Evolutionary conservation across 1,140 invertebrate species (phyloP).

Genomic region (Brachionus angularis): DNA sequence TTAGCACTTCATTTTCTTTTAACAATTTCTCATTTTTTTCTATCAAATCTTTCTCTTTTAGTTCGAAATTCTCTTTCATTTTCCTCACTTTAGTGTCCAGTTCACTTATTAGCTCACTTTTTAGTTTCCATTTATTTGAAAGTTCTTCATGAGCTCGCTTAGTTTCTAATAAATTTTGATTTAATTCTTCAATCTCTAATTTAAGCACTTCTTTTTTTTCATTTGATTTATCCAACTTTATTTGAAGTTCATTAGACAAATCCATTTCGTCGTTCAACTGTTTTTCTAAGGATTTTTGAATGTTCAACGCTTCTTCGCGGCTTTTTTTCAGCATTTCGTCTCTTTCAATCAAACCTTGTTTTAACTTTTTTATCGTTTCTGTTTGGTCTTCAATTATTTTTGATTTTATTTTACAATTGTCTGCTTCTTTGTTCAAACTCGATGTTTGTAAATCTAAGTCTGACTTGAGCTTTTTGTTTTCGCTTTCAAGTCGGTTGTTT

Average conservation of each 20-base stretch:
- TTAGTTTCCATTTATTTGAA: slow-evolving; percentile 32
- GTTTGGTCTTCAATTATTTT: slow-evolving; percentile 41
- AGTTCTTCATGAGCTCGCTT: slow-evolving; percentile 36
- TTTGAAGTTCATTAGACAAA: slow-evolving; percentile 24
- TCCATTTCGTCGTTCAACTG: slow-evolving; percentile 42
- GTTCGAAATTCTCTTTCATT: slow-evolving; percentile 39
- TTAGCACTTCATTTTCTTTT: slow-evolving; percentile 17
- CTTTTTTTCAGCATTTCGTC: slow-evolving; percentile 18
- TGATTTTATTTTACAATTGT: slow-evolving; percentile 35
- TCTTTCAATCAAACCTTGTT: slow-evolving; percentile 21
- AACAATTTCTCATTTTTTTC: background rate
- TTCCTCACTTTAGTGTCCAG: slow-evolving; percentile 29
- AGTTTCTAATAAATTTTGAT: background rate
- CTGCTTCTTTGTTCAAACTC: background rate
- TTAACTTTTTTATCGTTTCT: slow-evolving; percentile 37
- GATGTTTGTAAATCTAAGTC: background rate
- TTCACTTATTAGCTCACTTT: slow-evolving; percentile 22
- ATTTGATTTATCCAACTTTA: slow-evolving; percentile 27
- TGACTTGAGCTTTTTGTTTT: slow-evolving; percentile 20
- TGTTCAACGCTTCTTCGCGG: slow-evolving; percentile 5
- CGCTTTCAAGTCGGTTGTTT: slow-evolving; percentile 25
- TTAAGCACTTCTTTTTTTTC: slow-evolving; percentile 32
- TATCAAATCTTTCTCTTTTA: background rate
- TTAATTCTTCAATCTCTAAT: slow-evolving; percentile 11
- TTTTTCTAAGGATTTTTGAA: slow-evolving; percentile 37